These are phyloP conservation scores for Cynodonichthys magdalenae DNA, from an alignment of 2,797 vertebrate species.

Conservation along the genomic window DNA sequence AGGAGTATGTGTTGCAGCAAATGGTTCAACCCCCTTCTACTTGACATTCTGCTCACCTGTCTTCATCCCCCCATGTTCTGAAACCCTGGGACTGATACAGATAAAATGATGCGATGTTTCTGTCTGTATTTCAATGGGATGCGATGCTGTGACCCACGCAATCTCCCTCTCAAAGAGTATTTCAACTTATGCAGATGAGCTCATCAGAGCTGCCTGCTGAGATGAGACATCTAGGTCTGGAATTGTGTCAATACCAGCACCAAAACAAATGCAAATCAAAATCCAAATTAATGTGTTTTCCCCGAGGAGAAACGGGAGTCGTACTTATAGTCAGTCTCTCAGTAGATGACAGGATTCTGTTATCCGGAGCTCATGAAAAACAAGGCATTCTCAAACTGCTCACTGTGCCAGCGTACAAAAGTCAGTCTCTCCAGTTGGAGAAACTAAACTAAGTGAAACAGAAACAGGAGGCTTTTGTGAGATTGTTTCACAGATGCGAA, in stretches of 20 bases:
- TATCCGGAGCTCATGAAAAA: constrained; percentile 72
- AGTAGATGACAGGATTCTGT: constrained; percentile 81
- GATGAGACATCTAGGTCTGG: constrained; percentile 82
- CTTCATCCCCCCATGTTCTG: constrained; percentile 65
- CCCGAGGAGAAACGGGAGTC: constrained; percentile 76
- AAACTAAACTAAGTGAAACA: constrained; percentile 55
- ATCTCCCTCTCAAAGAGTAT: constrained; percentile 81
- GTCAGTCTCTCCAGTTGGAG: constrained; percentile 65
- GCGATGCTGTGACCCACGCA: constrained; percentile 82
- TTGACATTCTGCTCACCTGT: constrained; percentile 80
- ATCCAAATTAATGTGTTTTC: constrained; percentile 85
- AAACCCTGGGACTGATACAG: constrained; percentile 71
- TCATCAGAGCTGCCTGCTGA: constrained; percentile 82
- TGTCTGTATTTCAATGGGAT: constrained; percentile 78
- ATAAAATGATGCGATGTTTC: constrained; percentile 78
- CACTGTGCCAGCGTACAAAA: constrained; percentile 61
- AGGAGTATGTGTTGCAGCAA: constrained; percentile 58
- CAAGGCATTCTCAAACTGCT: constrained; percentile 67
- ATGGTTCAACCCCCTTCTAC: constrained; percentile 60
- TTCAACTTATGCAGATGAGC: constrained; percentile 85
- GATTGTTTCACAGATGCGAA: constrained; percentile 60
- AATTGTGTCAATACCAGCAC: constrained; percentile 83
- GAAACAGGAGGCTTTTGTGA: constrained; percentile 43
- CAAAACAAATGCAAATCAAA: constrained; percentile 85
- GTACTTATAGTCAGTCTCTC: constrained; percentile 75